phyloP scores from a whole-genome alignment of 2,113 vertebrate species.

The Dasyurus viverrinus region DNA sequence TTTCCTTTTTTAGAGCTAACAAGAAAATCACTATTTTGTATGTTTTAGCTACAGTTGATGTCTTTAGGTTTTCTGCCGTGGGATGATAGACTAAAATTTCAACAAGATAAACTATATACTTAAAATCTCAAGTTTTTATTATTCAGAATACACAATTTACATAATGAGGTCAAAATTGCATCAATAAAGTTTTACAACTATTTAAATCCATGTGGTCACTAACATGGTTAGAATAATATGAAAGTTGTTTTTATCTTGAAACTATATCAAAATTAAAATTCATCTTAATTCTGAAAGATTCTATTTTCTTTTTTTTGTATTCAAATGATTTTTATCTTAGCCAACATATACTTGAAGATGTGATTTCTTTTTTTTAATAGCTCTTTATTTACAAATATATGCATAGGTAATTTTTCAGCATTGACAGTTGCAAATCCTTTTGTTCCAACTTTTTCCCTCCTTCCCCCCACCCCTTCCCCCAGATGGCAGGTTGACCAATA shows the following conservation, averaged over 20 bases:
- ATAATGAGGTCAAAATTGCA: conserved; percentile 43
- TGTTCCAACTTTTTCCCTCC: too few species aligned
- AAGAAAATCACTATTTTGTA: conserved; percentile 9
- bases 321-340: too few species aligned
- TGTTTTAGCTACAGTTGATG: conserved; percentile 25
- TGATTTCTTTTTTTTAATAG: too few species aligned
- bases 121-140: conserved; percentile 44
- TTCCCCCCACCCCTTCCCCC: too few species aligned
- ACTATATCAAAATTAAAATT: not conserved
- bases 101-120: conserved; percentile 27
- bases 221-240: not conserved
- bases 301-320: too few species aligned
- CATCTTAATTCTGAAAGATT: conserved; percentile 19
- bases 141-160: conserved; percentile 50
- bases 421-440: too few species aligned
- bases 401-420: too few species aligned
- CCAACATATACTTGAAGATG: too few species aligned
- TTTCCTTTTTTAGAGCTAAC: conserved; percentile 1
- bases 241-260: not conserved
- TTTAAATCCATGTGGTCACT: conserved; percentile 35
- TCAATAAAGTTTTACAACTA: conserved; percentile 52
- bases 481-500: too few species aligned
- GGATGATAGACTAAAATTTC: conserved; percentile 33
- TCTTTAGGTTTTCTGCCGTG: conserved; percentile 51
- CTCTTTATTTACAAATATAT: too few species aligned